A percentile compares a stretch with the other conserved stretches of the same genome.
These are phyloP conservation scores for Ctenosaura bakeri DNA, from an alignment of 2,797 vertebrate species.

Conservation along the genomic window DNA sequence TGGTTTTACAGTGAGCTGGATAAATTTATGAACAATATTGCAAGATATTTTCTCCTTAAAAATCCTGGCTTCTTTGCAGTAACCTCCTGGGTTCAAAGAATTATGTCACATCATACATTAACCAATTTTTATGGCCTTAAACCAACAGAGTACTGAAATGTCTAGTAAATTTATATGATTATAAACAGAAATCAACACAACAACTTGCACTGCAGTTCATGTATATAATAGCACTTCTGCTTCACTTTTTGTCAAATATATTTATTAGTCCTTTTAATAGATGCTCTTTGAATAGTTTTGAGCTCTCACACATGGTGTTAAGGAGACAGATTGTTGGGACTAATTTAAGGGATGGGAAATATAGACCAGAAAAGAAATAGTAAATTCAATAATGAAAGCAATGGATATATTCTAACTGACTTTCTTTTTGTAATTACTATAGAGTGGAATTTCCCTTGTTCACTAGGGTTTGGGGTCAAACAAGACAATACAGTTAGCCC, in stretches of 20 bases:
- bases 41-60: not conserved
- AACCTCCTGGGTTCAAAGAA: not conserved
- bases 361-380: not conserved
- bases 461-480: too few species aligned
- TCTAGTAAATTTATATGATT: not conserved
- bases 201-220: constrained; percentile 6
- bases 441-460: too few species aligned
- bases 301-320: not conserved
- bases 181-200: constrained; percentile 5
- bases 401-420: too few species aligned
- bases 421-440: too few species aligned
- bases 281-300: not conserved
- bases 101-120: constrained; percentile 13
- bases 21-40: constrained; percentile 5
- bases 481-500: too few species aligned
- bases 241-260: not conserved
- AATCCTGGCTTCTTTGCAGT: not conserved
- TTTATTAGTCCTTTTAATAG: not conserved
- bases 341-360: not conserved
- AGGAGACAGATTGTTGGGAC: not conserved
- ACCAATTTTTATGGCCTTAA: constrained; percentile 22
- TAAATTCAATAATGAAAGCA: not conserved
- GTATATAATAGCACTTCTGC: not conserved
- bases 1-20: not conserved
- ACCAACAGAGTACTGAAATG: not conserved